These are phyloP conservation scores for Drosophila incognita DNA, from an alignment of 2,888 invertebrate genomes.

Conservation along the genomic window DNA sequence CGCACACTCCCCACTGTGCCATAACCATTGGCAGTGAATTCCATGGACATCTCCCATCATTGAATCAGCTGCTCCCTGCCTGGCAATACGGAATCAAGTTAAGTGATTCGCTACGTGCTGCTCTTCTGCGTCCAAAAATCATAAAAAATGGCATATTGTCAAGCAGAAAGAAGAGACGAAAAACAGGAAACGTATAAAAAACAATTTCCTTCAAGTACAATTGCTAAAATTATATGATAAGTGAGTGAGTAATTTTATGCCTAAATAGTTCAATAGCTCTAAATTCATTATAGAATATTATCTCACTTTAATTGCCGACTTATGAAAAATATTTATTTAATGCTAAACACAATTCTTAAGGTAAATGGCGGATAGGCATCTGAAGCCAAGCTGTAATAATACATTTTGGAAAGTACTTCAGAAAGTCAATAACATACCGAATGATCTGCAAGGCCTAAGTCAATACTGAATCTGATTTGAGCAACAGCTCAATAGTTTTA, in stretches of 20 bases:
- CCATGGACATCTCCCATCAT: conserved; percentile 36
- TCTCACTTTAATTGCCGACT: not conserved
- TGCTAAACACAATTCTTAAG: not conserved
- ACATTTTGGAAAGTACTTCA: not conserved
- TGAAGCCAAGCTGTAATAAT: not conserved
- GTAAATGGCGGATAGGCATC: not conserved
- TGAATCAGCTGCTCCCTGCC: conserved; percentile 19
- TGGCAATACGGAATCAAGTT: conserved; percentile 64
- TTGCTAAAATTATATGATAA: conserved; percentile 4
- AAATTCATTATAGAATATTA: not conserved
- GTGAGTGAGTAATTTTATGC: conserved; percentile 3
- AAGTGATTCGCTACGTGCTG: conserved; percentile 77
- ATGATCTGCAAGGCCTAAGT: not conserved
- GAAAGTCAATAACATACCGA: not conserved
- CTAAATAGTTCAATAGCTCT: conserved; percentile 1
- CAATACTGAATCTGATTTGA: not conserved
- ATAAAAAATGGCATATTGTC: conserved; percentile 17
- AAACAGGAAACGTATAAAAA: conserved; percentile 26
- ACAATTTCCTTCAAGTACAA: conserved; percentile 3
- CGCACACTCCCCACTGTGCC: conserved; percentile 56
- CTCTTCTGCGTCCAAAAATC: conserved; percentile 33
- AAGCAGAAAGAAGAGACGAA: conserved; percentile 6
- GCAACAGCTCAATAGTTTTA: not conserved
- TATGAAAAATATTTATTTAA: not conserved
- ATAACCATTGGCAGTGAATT: conserved; percentile 45